Evolutionary conservation across 2,797 vertebrate species (phyloP).

Genomic region (Dendrocincla fuliginosa): DNA sequence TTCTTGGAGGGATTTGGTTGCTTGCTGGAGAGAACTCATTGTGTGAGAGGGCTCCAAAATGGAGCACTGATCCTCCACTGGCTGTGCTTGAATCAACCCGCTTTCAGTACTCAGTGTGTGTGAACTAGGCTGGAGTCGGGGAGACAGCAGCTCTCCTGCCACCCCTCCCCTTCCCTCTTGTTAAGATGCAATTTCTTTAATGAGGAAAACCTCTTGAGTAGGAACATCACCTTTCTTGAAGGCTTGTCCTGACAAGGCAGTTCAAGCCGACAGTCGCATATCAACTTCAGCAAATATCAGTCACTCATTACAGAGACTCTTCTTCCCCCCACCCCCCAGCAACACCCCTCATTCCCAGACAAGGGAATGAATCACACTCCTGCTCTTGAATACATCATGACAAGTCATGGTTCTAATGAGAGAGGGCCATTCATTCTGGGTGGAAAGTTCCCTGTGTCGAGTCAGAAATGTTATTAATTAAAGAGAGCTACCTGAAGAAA

Average conservation of each 20-base stretch:
- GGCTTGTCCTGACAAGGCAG: conserved; percentile 81
- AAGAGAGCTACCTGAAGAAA: conserved; percentile 81
- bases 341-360: conserved; percentile 58
- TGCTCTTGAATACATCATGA: conserved; percentile 81
- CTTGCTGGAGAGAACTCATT: neutral
- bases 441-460: conserved; percentile 79
- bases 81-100: neutral
- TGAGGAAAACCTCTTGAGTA: conserved; percentile 71
- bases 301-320: conserved; percentile 80
- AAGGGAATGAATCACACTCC: conserved; percentile 77
- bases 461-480: conserved; percentile 82
- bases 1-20: neutral
- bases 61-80: neutral
- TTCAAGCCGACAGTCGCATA: conserved; percentile 76
- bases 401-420: conserved; percentile 81
- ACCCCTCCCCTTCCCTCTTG: conserved; percentile 57
- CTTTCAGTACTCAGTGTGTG: neutral
- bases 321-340: conserved; percentile 60
- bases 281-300: conserved; percentile 81
- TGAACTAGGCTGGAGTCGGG: neutral
- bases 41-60: neutral
- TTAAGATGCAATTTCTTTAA: conserved; percentile 76
- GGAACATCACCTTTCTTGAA: conserved; percentile 75
- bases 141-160: conserved; percentile 56
- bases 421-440: conserved; percentile 81